Base-by-base conservation (phyloP, 2,888 invertebrate genomes). In the Dendrolimus pini region DNA sequence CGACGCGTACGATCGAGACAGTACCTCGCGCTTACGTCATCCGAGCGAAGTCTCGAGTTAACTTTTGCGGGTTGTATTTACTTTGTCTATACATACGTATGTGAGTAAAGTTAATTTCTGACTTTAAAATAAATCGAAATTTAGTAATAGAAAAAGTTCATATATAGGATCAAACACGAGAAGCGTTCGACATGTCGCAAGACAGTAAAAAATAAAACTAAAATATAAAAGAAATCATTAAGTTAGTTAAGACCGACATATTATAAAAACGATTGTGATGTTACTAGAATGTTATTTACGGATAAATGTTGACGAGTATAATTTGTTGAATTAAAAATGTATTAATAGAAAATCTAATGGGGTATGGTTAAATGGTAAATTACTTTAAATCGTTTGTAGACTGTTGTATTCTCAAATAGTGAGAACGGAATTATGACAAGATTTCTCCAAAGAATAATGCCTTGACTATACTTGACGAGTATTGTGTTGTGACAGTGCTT, bases 261-360 rank as follows among this genome's bases (percentile, higher is more conserved):
- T 78, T 84, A 76, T 85, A 83, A 47, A 82, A 82, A 82, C 76
- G 74, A 89, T 80, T 90, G 89, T 90, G 89, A 90, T 89, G 85
- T 87, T 80, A 84, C 74, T 87, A 88, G 82, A 77, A 75, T 76
- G 77, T 84, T 79, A 80, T 76, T 68, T 69, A 82, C 83, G 80
- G 74, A 82, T 82, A 72, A 83, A 85, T 80, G 84, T 87, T 87
- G 80, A 81, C 69, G 71, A 78, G 70, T 80, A 83, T 83, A 78
- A 85, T 87, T 87, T 85, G 83, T 85, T 80, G 74, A 77, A 71
- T 72, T 83, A 82, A 85, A 80, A 82, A 76, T 74, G 77, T 79
- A 81, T 79, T 75, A 77, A 62, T 64, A 70, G 12, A 47, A 47
- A 47, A 47, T 47, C 47, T 47, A 47, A 47, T 9, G 47, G 12